phyloP scores from a whole-genome alignment of 2,113 vertebrate species.

The Oncorhynchus kisutch region DNA sequence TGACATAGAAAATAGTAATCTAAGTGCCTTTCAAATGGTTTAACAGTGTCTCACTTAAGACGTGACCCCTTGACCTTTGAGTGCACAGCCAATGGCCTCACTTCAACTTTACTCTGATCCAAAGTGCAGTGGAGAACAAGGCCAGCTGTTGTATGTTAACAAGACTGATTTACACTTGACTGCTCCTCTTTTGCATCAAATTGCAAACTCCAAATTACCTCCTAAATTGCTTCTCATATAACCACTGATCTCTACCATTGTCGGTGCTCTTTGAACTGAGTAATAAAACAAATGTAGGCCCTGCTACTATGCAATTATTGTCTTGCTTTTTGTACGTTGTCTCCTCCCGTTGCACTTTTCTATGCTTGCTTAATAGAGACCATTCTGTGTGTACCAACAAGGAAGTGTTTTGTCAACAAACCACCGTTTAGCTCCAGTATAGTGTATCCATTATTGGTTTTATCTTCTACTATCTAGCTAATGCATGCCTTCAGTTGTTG shows the following conservation, averaged over 20 bases:
- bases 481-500: not conserved
- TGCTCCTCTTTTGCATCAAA: constrained; percentile 65
- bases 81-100: constrained; percentile 37
- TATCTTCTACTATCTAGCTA: not conserved
- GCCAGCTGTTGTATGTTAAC: constrained; percentile 66
- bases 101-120: constrained; percentile 53
- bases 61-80: constrained; percentile 53
- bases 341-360: constrained; percentile 29
- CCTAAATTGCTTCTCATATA: constrained; percentile 60
- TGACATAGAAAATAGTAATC: not conserved
- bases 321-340: constrained; percentile 46
- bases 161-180: constrained; percentile 63
- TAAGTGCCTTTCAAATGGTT: constrained; percentile 12
- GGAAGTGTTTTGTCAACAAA: constrained; percentile 44
- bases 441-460: constrained; percentile 4
- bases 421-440: constrained; percentile 8
- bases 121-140: constrained; percentile 60
- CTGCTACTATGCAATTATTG: constrained; percentile 60
- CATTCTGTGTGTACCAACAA: constrained; percentile 35
- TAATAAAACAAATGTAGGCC: constrained; percentile 64
- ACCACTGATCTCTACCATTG: constrained; percentile 55
- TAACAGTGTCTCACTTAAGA: constrained; percentile 4
- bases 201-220: constrained; percentile 61
- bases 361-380: constrained; percentile 28
- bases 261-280: constrained; percentile 70